Conservation (phyloP, 1,140 invertebrate species). For the Saccostrea glomerata region DNA sequence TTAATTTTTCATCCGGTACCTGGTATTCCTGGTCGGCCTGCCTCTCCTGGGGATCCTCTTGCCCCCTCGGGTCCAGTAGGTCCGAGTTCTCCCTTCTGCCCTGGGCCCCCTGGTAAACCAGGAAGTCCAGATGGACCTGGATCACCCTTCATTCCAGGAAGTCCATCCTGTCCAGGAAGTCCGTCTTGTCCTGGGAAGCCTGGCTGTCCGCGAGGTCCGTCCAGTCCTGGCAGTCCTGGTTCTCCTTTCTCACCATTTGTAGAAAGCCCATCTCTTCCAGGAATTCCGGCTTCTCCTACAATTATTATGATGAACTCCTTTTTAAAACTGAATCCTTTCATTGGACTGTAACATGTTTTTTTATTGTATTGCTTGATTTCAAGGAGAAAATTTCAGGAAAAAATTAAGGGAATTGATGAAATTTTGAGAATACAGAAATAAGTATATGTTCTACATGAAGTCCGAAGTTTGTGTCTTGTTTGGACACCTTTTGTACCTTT, state of each 20-base stretch:
- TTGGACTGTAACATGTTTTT: not conserved
- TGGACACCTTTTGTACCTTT: not conserved
- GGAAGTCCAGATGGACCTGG: conserved; percentile 20
- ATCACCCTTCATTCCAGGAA: conserved; percentile 47
- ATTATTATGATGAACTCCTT: conserved; percentile 10
- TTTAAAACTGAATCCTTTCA: not conserved
- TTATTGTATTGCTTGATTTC: not conserved
- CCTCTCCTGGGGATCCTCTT: conserved; percentile 80
- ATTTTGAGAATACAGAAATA: not conserved
- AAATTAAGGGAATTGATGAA: not conserved
- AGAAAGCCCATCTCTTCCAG: conserved; percentile 55
- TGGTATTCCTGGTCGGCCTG: conserved; percentile 24
- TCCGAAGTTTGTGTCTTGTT: too few species aligned
- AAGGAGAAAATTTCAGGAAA: not conserved
- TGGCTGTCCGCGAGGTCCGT: conserved; percentile 49
- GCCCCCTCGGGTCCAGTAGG: conserved; percentile 89
- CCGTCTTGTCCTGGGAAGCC: conserved; percentile 50
- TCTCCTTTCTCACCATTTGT: conserved; percentile 61
- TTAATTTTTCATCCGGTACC: not conserved
- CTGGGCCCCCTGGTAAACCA: not conserved
- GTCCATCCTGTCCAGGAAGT: conserved; percentile 32
- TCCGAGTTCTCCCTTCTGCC: conserved; percentile 85
- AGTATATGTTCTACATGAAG: too few species aligned
- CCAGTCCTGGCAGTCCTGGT: conserved; percentile 61
- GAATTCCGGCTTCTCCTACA: conserved; percentile 53